These are phyloP conservation scores for Orchesella cincta DNA, from an alignment of 1,140 invertebrate species.

Conservation along the genomic window DNA sequence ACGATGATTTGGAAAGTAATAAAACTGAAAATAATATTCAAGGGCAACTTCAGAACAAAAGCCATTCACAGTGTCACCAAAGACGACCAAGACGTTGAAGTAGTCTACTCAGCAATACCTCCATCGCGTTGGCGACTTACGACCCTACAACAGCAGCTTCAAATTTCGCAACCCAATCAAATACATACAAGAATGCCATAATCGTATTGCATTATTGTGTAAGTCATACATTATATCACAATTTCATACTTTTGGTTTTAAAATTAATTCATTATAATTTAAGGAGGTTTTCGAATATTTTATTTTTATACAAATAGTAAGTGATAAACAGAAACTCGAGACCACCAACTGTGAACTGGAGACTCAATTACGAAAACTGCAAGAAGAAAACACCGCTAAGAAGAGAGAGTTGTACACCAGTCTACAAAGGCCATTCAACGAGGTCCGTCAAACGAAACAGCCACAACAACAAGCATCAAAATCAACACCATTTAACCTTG, in stretches of 20 bases:
- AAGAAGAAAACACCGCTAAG: neutral
- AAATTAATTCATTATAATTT: too few relatives aligned
- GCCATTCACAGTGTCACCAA: too few relatives aligned
- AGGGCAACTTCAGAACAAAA: too few relatives aligned
- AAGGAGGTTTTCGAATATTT: neutral
- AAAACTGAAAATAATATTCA: too few relatives aligned
- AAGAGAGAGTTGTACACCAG: neutral
- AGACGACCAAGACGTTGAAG: too few relatives aligned
- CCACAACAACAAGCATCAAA: neutral
- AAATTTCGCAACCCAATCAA: slow-evolving; percentile 20
- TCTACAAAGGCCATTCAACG: neutral
- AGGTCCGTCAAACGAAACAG: too few relatives aligned
- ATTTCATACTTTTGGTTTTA: neutral
- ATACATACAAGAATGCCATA: slow-evolving; percentile 26
- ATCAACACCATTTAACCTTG: neutral
- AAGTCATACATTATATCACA: neutral
- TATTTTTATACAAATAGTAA: too few relatives aligned
- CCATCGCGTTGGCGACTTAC: slow-evolving; percentile 13
- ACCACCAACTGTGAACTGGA: neutral
- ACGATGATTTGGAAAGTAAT: too few relatives aligned
- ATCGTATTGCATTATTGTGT: neutral
- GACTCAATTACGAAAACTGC: neutral
- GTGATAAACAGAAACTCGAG: slow-evolving; percentile 12
- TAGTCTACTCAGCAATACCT: too few relatives aligned
- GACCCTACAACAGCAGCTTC: slow-evolving; percentile 11